Evolutionary conservation across 2,888 invertebrate species (phyloP), one percentile per base, ranked within the genome.

Genomic region (Eledona agricola): DNA sequence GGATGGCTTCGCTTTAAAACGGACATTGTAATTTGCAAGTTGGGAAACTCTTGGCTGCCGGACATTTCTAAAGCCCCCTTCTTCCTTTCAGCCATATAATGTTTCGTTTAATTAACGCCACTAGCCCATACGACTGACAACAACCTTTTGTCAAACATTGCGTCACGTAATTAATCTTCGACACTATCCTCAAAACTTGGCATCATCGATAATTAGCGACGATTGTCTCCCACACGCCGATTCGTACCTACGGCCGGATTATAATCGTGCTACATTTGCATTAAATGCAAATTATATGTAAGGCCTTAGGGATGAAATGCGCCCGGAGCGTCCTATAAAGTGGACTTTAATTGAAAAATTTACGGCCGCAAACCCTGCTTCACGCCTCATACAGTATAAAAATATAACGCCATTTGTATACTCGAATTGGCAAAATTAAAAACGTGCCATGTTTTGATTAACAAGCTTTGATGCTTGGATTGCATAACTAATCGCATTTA

Each of bases 1-100:
- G 37, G 51, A 47, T 47, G 35, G 35, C 43, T 38, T 40, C 23
- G 50, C 42, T 52, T 45, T 45, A 34, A 45, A 45, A 50, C 38
- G 40, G 38, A 50, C 50, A 40, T 38, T 40, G 50, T 50, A 50
- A 50, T 50, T 50, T 50, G 50, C 50, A 50, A 46, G 26, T 52
- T 52, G 34, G 32, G 45, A 35, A 52, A 52, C 25, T 43, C 40
- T 38, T 45, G 34, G 31, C 20, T 31, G 22, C 45, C 51, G 51
- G 51, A 52, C 51, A 45, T 51, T 50, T 51, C 51, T 51, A 51
- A 52, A 46, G 45, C 25, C 38, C 22, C 38, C 26, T 42, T 46
- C 35, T 46, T 38, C 38, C 45, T 45, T 45, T 46, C 34, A 50
- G 32, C 45, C 26, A 29, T 51, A 34, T 29, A 37, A 37, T 47